phyloP scores from a whole-genome alignment of 1,140 invertebrate genomes.

The Araneus ventricosus region DNA sequence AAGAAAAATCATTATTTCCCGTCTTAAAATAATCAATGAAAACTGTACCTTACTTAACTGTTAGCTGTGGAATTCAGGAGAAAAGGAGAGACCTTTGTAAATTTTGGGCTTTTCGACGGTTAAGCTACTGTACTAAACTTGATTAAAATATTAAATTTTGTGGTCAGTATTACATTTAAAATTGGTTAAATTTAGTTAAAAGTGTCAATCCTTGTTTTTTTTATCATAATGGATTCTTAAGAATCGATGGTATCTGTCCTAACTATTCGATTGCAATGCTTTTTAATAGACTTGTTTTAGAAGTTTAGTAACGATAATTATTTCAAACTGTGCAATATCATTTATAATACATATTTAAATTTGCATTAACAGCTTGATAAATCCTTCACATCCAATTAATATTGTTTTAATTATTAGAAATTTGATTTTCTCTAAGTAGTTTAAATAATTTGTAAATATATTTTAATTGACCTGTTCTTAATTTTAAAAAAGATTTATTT shows the following conservation, averaged over 20 bases:
- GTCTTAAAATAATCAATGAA: not conserved
- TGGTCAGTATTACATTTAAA: not conserved
- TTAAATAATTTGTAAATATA: no score
- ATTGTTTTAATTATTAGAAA: no score
- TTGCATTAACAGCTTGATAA: no score
- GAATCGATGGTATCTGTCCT: not conserved
- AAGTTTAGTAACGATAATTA: no score
- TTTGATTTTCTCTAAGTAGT: no score
- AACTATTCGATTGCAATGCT: not conserved
- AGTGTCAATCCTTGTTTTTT: not conserved
- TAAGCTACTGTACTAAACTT: no score
- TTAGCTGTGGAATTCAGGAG: not conserved
- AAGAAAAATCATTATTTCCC: no score
- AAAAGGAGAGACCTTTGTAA: conserved; percentile 11
- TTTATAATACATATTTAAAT: no score
- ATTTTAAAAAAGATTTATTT: no score
- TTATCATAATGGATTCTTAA: not conserved
- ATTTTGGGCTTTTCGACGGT: not conserved
- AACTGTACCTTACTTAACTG: not conserved
- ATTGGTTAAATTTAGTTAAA: not conserved
- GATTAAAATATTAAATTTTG: not conserved
- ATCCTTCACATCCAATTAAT: no score
- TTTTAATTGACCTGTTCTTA: no score
- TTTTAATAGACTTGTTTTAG: not conserved
- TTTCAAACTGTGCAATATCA: no score